phyloP scores from a whole-genome alignment of 2,113 vertebrate species.

The Cephalopterus ornatus region DNA sequence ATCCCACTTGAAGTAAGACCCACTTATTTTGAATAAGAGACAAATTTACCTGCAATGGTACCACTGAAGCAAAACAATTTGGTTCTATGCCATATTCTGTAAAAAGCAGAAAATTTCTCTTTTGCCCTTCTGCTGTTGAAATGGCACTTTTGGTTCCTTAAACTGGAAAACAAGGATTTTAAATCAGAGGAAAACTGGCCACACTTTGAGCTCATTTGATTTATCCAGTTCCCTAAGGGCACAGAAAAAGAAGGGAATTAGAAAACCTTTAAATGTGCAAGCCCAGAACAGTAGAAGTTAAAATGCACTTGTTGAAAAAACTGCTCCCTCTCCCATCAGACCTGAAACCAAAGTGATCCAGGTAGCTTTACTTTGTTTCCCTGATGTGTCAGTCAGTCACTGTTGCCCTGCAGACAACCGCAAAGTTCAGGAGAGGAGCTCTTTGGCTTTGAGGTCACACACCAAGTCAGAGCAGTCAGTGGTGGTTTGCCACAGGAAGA shows the following conservation, averaged over 20 bases:
- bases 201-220: neutral
- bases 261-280: neutral
- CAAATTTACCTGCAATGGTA: neutral
- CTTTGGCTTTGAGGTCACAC: neutral
- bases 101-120: neutral
- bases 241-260: neutral
- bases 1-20: neutral
- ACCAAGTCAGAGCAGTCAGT: neutral
- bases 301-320: constrained; percentile 20
- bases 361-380: neutral
- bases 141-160: constrained; percentile 34
- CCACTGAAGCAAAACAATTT: neutral
- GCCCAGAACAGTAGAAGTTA: neutral
- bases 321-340: neutral
- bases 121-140: constrained; percentile 18
- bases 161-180: neutral
- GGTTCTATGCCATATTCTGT: neutral
- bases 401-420: neutral
- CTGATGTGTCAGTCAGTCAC: neutral
- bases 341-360: neutral
- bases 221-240: neutral
- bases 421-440: neutral
- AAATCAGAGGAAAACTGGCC: neutral
- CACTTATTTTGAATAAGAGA: neutral
- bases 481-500: neutral